A percentile compares a stretch with the other conserved stretches of the same genome.
phyloP scores from a whole-genome alignment of 2,888 invertebrate species.

The Stenchaetothrips biformis region DNA sequence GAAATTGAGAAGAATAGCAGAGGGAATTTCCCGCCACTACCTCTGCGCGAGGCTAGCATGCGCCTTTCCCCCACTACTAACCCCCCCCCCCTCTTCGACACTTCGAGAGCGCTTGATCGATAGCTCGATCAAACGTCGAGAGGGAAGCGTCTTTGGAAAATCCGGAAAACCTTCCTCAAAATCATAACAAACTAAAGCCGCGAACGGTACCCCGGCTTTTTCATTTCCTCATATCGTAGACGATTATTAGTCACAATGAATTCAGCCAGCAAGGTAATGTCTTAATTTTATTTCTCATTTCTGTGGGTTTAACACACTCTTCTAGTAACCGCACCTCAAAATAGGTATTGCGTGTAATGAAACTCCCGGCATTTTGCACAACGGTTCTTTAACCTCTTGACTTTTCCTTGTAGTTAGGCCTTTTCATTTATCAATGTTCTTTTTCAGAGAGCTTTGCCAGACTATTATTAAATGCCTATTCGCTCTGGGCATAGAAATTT shows the following conservation, averaged over 20 bases:
- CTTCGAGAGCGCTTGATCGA: too few species aligned
- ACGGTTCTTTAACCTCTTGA: neutral
- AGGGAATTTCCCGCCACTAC: too few species aligned
- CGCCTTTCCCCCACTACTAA: too few species aligned
- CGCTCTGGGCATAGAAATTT: neutral
- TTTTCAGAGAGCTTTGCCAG: neutral
- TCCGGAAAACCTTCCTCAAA: too few species aligned
- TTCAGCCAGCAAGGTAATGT: conserved; percentile 35
- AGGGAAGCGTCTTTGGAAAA: too few species aligned
- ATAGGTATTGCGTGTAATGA: neutral
- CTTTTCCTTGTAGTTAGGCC: neutral
- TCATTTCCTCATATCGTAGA: too few species aligned
- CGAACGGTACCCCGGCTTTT: too few species aligned
- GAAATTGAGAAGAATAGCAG: too few species aligned
- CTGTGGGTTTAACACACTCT: neutral
- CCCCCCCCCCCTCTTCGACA: too few species aligned
- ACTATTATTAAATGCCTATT: neutral
- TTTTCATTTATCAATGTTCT: neutral
- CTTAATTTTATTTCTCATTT: neutral
- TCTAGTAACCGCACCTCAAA: neutral
- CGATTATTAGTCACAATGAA: conserved; percentile 30
- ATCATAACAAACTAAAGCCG: too few species aligned
- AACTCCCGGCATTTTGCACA: conserved; percentile 24
- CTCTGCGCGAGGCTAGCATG: too few species aligned
- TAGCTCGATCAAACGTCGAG: too few species aligned